Conservation (phyloP, 2,888 invertebrate genomes). For the Drosophila tripunctata region DNA sequence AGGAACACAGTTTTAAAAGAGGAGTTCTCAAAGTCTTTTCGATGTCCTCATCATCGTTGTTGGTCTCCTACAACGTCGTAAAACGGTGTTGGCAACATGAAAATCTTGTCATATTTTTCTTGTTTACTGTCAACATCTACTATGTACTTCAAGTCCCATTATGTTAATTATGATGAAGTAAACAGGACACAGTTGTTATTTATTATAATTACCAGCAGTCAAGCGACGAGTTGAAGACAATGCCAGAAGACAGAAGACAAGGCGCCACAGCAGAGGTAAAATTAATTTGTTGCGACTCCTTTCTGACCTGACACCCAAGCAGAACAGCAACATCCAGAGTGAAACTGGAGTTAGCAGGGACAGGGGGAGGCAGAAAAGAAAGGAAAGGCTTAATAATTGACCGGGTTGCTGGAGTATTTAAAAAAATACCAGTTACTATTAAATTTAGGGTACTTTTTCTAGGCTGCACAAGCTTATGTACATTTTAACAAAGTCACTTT, state of each 20-base stretch:
- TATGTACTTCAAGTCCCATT: slow-evolving; percentile 80
- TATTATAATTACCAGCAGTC: slow-evolving; percentile 79
- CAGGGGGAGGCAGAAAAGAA: not conserved
- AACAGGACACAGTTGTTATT: slow-evolving; percentile 80
- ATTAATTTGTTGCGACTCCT: slow-evolving; percentile 64
- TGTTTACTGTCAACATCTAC: slow-evolving; percentile 80
- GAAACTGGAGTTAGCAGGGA: not conserved
- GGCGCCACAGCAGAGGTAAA: slow-evolving; percentile 54
- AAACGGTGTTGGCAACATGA: slow-evolving; percentile 68
- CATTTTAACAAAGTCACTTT: slow-evolving; percentile 35
- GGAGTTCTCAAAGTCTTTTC: slow-evolving; percentile 8
- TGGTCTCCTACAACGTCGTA: slow-evolving; percentile 46
- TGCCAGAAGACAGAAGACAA: slow-evolving; percentile 44
- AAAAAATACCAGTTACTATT: slow-evolving; percentile 9
- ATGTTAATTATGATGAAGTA: slow-evolving; percentile 80
- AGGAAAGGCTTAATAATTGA: slow-evolving; percentile 33
- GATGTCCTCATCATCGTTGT: slow-evolving; percentile 10
- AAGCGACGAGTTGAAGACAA: slow-evolving; percentile 57
- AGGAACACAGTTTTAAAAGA: slow-evolving; percentile 57
- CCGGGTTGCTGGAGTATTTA: slow-evolving; percentile 6
- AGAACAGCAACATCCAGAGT: slow-evolving; percentile 3
- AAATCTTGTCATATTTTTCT: slow-evolving; percentile 81
- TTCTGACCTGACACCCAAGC: too few species aligned
- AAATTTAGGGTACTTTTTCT: slow-evolving; percentile 6
- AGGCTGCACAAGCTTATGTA: slow-evolving; percentile 15